phyloP scores from a whole-genome alignment of 2,113 vertebrate genomes.

The Dascyllus trimaculatus region DNA sequence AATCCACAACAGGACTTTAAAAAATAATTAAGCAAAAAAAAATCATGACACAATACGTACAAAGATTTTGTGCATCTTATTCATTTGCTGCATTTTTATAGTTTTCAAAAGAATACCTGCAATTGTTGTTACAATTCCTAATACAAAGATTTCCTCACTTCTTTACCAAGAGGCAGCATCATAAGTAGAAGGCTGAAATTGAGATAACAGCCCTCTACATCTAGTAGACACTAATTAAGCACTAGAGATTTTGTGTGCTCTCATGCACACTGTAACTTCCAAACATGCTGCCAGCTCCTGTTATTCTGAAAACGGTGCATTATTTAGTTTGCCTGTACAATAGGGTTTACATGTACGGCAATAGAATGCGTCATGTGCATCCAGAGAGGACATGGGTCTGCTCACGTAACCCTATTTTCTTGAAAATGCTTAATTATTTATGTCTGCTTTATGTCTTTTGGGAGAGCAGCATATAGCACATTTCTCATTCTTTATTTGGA shows the following conservation, averaged over 20 bases:
- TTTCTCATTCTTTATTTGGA: conserved; percentile 37
- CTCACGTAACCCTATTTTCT: conserved; percentile 19
- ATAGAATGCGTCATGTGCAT: conserved; percentile 13
- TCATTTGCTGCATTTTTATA: not conserved
- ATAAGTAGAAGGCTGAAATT: conserved; percentile 50
- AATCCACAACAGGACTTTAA: not conserved
- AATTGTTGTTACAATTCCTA: not conserved
- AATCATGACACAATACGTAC: not conserved
- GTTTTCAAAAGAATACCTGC: not conserved
- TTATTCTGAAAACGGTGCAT: conserved; percentile 38
- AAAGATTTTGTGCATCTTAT: not conserved
- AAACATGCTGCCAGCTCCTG: conserved; percentile 23
- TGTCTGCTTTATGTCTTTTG: conserved; percentile 19
- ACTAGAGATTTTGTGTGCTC: conserved; percentile 21
- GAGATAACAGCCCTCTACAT: conserved; percentile 51
- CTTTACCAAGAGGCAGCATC: conserved; percentile 21
- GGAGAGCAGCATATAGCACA: conserved; percentile 17
- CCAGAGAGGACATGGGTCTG: not conserved
- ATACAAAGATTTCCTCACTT: not conserved
- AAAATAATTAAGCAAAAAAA: not conserved
- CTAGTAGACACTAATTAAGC: conserved; percentile 57
- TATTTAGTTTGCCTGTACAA: conserved; percentile 34
- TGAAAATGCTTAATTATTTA: conserved; percentile 28
- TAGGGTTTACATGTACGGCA: not conserved
- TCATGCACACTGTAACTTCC: conserved; percentile 24